Evolutionary conservation across 2,888 invertebrate species (phyloP), one percentile per base, ranked within the genome.

Genomic region (Acanthosepion pharaonis): DNA sequence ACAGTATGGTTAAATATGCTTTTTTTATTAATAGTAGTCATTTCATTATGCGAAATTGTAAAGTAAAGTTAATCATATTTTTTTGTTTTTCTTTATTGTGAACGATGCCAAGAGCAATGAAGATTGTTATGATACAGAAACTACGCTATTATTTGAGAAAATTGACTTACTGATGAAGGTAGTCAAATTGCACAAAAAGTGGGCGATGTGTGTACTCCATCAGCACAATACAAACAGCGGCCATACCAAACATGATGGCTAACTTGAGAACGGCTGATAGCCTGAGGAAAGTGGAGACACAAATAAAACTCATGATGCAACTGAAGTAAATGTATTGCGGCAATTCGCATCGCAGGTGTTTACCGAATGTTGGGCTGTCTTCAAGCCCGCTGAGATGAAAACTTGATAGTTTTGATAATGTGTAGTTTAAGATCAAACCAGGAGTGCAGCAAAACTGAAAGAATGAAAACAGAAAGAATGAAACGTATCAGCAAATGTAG

Each of bases 301-400:
- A 98, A 95, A 99, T 98, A 97, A 98, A 98, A 94, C 98, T 98
- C 96, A 99, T 98, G 94, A 99, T 98, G 96, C 99, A 99, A 25
- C 98, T 98, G 28, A 99, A 97, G 11, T 98, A 98, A 92, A 99
- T 98, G 97, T 99, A 99, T 95, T 99, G 98, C 0, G 99, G 99
- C 94, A 99, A 95, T 94, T 95, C 95, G 95, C 97, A 97, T 42
- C 98, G 98, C 94, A 98, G 98, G 97, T 99, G 99, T 53, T 95
- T 95, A 49, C 96, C 96, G 5, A 95, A 91, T 42, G 95, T 95
- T 49, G 95, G 95, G 51, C 94, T 95, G 95, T 95, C n/a, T 95
- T 95, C 49, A 96, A 95, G 48, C 95, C 96, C 49, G 95, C 96
- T 92, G 42, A 92, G 49, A 25, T 92, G 92, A n/a, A 92, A 92